phyloP scores from a whole-genome alignment of 1,140 invertebrate genomes.

The Hypsibius dujardini region DNA sequence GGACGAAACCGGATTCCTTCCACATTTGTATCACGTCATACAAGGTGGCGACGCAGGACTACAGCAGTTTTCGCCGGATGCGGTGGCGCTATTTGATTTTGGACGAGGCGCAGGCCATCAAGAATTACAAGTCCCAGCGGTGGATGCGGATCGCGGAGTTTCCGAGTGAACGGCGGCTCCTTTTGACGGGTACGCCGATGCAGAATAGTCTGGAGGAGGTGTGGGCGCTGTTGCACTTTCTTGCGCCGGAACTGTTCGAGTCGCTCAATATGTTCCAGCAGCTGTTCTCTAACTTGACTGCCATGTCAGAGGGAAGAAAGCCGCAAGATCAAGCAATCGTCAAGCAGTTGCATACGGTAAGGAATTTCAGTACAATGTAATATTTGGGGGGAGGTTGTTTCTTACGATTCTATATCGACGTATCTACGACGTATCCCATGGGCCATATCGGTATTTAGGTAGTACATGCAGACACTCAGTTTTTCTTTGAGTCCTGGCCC shows the following conservation, averaged over 20 bases:
- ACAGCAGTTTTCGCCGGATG: constrained; percentile 88
- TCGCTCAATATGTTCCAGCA: constrained; percentile 91
- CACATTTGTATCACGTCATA: constrained; percentile 99
- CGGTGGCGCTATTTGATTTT: constrained; percentile 98
- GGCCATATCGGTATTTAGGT: neutral
- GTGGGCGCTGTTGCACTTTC: constrained; percentile 99
- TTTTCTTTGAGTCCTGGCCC: no score
- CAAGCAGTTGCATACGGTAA: constrained; percentile 79
- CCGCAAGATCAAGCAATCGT: constrained; percentile 89
- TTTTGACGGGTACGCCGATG: constrained; percentile 91
- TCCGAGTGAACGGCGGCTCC: constrained; percentile 73
- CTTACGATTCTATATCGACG: neutral
- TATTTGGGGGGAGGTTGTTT: no score
- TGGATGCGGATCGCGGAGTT: constrained; percentile 97
- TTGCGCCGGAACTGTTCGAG: constrained; percentile 98
- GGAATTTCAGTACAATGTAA: no score
- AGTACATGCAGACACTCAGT: no score
- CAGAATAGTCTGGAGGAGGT: constrained; percentile 98
- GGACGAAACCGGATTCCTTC: constrained; percentile 98
- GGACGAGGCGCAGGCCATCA: constrained; percentile 99
- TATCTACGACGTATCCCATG: neutral
- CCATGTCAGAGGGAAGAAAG: constrained; percentile 89
- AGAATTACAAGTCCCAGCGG: constrained; percentile 97
- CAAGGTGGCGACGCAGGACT: constrained; percentile 95
- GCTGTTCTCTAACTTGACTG: constrained; percentile 96